These are phyloP conservation scores for Teleogryllus oceanicus DNA, from an alignment of 2,888 invertebrate genomes.

Conservation along the genomic window DNA sequence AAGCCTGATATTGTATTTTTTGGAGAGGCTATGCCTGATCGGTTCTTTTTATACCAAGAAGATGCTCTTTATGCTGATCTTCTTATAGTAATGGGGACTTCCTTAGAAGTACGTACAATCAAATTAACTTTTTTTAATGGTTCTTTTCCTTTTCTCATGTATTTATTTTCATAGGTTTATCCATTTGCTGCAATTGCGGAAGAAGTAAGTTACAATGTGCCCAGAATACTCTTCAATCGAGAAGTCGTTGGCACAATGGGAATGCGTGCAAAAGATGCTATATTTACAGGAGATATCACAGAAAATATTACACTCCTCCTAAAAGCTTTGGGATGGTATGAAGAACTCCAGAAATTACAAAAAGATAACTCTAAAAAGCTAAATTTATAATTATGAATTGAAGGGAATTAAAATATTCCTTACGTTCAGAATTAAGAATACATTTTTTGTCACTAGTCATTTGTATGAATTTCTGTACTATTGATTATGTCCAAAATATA, in stretches of 20 bases:
- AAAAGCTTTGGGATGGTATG: conserved; percentile 35
- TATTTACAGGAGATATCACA: conserved; percentile 37
- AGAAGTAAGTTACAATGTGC: conserved; percentile 43
- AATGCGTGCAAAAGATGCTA: conserved; percentile 37
- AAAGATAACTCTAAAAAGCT: not conserved
- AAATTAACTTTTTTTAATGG: not conserved
- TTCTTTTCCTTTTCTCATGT: not conserved
- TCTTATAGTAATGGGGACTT: conserved; percentile 48
- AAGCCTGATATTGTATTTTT: conserved; percentile 45
- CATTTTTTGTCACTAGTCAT: too few relatives aligned
- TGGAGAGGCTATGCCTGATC: conserved; percentile 47
- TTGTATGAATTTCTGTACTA: too few relatives aligned
- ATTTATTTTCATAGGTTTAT: conserved; percentile 44
- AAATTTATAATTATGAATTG: too few relatives aligned
- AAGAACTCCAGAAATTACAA: conserved; percentile 35
- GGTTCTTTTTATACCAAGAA: conserved; percentile 45
- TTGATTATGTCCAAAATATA: too few relatives aligned
- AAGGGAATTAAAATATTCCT: too few relatives aligned
- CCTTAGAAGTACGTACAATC: conserved; percentile 44
- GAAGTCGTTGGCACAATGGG: conserved; percentile 47
- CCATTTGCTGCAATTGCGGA: conserved; percentile 49
- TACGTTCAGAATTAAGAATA: too few relatives aligned
- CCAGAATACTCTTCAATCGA: conserved; percentile 47
- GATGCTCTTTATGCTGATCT: conserved; percentile 46
- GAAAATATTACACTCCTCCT: conserved; percentile 34